Evolutionary conservation across 2,888 invertebrate species (phyloP), one percentile per base, ranked within the genome.

Genomic region (Cephus pulcher): DNA sequence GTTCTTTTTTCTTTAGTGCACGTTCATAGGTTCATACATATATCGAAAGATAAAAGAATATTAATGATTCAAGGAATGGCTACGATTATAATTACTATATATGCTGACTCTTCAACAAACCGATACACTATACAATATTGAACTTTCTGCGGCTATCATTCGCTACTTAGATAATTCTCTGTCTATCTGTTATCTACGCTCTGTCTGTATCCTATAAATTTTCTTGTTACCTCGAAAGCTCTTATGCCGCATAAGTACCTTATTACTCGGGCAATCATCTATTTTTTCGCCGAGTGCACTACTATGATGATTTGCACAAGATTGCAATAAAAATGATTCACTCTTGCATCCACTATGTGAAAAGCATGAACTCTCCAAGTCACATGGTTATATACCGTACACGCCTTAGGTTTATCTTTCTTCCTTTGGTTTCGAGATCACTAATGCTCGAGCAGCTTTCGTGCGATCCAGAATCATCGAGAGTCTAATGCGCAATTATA

Each of bases 391-490:
- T n/a, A 71, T n/a, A 71, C 71, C 33, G n/a, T 71, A 71, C 33
- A 30, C 69, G 30, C 34, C 15, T n/a, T n/a, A 56, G 34, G 33
- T 32, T n/a, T 30, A 34, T 70, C 34, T 76, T 76, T 33, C 32
- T 76, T 30, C 34, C 69, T 33, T 69, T 76, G 40, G 40, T 69
- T 34, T 69, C 76, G 76, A 76, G 32, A 69, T 76, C 30, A 33
- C 40, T 56, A 74, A 79, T 56, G 73, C 74, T 73, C 32, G 76
- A 83, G 81, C 81, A 85, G 85, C 86, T 88, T 88, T 84, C 82
- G 84, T 86, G 88, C 87, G 86, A 87, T 86, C 87, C 85, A 87
- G 85, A 86, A 87, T 86, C 85, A 86, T 82, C 15, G 2, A 15
- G 40, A 40, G 40, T 40, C 40, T 15, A 40, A 15, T 6, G 40